A percentile compares a stretch with the other conserved stretches of the same genome.
phyloP scores from a whole-genome alignment of 2,797 vertebrate species.

The Buphagus erythrorhynchus region DNA sequence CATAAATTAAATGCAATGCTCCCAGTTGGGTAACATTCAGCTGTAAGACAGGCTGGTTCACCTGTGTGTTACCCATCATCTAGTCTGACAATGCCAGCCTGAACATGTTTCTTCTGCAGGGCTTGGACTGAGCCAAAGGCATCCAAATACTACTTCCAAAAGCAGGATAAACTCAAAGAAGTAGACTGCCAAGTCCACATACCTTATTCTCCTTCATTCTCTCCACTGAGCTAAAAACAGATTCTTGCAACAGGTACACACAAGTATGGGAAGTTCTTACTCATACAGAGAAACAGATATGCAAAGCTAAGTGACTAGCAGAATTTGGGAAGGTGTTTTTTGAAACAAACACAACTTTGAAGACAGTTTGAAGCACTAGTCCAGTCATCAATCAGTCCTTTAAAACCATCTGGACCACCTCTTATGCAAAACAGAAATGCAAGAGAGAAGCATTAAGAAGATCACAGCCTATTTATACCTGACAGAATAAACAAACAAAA shows the following conservation, averaged over 20 bases:
- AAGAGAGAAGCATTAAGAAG: background rate
- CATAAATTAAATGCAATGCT: slow-evolving; percentile 23
- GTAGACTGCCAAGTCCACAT: slow-evolving; percentile 47
- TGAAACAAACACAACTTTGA: background rate
- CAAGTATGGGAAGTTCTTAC: slow-evolving; percentile 59
- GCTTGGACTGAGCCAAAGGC: slow-evolving; percentile 52
- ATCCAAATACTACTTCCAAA: slow-evolving; percentile 59
- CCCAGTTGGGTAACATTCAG: slow-evolving; percentile 47
- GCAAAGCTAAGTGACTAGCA: background rate
- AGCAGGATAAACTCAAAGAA: slow-evolving; percentile 40
- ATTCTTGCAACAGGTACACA: slow-evolving; percentile 61
- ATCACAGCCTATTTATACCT: background rate
- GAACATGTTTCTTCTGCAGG: slow-evolving; percentile 1
- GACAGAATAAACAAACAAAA: background rate
- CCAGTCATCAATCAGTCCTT: background rate
- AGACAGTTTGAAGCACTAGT: background rate
- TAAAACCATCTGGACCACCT: background rate
- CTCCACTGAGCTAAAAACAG: slow-evolving; percentile 54
- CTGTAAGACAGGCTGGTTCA: slow-evolving; percentile 62
- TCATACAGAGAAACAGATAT: slow-evolving; percentile 9
- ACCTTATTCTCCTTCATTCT: slow-evolving; percentile 47
- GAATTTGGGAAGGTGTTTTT: background rate
- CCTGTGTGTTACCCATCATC: slow-evolving; percentile 40
- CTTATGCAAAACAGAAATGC: background rate
- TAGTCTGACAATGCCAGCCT: slow-evolving; percentile 43